Percentiles rank a stretch among this genome's conserved stretches.
phyloP scores from a whole-genome alignment of 2,888 invertebrate species.

The Sphaerophoria rueppellii region DNA sequence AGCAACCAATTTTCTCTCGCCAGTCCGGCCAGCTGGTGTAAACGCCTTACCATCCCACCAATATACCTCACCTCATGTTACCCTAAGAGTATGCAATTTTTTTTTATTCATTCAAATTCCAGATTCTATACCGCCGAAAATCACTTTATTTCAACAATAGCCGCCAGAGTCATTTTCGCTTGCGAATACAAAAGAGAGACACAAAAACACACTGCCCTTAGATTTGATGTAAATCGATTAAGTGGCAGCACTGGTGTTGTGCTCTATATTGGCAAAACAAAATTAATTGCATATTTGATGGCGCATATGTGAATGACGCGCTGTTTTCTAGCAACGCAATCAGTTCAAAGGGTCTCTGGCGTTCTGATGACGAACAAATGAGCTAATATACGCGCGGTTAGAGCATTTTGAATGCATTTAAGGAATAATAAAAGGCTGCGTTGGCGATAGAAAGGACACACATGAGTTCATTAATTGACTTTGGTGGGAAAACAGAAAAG shows the following conservation, averaged over 20 bases:
- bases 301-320: slow-evolving; percentile 46
- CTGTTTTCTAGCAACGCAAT: neutral
- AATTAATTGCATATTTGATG: slow-evolving; percentile 71
- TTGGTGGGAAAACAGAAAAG: slow-evolving; percentile 17
- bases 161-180: neutral
- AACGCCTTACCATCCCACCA: neutral
- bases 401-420: slow-evolving; percentile 55
- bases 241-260: slow-evolving; percentile 27
- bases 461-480: slow-evolving; percentile 67
- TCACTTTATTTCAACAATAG: slow-evolving; percentile 65
- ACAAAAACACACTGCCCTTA: slow-evolving; percentile 17
- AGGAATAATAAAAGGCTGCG: slow-evolving; percentile 43
- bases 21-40: slow-evolving; percentile 15
- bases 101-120: slow-evolving; percentile 56
- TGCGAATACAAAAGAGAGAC: slow-evolving; percentile 19
- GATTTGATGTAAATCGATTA: slow-evolving; percentile 36
- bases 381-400: slow-evolving; percentile 1
- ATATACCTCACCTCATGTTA: neutral
- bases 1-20: slow-evolving; percentile 57
- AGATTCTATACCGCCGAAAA: slow-evolving; percentile 47
- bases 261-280: slow-evolving; percentile 20
- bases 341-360: neutral
- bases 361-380: neutral
- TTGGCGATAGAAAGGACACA: slow-evolving; percentile 12
- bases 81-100: neutral